These are phyloP conservation scores for Schizothorax lantsangensis DNA, from an alignment of 2,797 vertebrate genomes.

Conservation along the genomic window DNA sequence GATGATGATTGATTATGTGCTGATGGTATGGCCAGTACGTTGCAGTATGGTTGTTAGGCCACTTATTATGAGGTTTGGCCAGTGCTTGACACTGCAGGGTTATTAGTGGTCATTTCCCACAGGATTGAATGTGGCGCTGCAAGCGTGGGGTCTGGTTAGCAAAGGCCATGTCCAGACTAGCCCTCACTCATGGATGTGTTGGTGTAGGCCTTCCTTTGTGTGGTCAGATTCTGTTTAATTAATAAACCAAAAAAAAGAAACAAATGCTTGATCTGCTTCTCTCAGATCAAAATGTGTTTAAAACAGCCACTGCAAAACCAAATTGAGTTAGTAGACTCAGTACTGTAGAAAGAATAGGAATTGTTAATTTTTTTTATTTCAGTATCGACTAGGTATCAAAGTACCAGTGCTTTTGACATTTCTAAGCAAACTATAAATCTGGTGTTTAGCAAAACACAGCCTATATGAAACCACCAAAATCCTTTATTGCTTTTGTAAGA, in stretches of 20 bases:
- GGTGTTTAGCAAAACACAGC: neutral
- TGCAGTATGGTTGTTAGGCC: slow-evolving; percentile 45
- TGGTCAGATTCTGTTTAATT: slow-evolving; percentile 38
- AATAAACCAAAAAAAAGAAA: neutral
- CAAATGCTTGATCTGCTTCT: neutral
- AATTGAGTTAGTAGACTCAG: neutral
- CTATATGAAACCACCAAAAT: neutral
- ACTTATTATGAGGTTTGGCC: slow-evolving; percentile 34
- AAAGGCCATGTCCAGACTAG: slow-evolving; percentile 57
- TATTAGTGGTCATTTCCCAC: slow-evolving; percentile 62
- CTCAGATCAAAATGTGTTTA: neutral
- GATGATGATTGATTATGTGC: slow-evolving; percentile 13
- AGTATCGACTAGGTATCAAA: neutral
- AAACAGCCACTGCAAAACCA: neutral
- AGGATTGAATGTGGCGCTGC: slow-evolving; percentile 51
- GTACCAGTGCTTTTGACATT: neutral
- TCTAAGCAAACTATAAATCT: neutral
- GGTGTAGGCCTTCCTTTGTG: slow-evolving; percentile 28
- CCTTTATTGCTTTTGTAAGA: neutral
- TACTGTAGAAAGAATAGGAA: neutral
- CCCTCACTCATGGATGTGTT: slow-evolving; percentile 7
- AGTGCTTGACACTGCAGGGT: slow-evolving; percentile 40
- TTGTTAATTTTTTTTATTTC: neutral
- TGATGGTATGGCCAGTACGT: slow-evolving; percentile 29
- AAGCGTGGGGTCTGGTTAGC: slow-evolving; percentile 56